Evolutionary conservation across 2,797 vertebrate genomes (phyloP).

Genomic region (Leptodactylus fallax): DNA sequence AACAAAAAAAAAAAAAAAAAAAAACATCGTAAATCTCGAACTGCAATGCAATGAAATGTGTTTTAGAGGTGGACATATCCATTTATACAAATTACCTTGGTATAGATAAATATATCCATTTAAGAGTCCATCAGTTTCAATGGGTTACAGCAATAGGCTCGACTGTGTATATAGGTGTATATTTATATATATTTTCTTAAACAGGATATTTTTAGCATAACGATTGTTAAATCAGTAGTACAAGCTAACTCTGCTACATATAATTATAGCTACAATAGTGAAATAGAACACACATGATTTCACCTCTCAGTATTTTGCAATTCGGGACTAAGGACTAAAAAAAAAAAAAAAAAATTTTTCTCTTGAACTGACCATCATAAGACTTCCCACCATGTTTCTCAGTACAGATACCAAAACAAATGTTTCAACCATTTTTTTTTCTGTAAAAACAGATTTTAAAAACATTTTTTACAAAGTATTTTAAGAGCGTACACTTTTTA

Average conservation of each 20-base stretch:
- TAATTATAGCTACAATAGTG: constrained; percentile 84
- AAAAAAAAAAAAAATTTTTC: constrained; percentile 45
- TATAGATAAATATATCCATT: constrained; percentile 70
- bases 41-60: constrained; percentile 81
- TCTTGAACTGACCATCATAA: constrained; percentile 69
- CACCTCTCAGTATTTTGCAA: constrained; percentile 82
- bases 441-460: constrained; percentile 43
- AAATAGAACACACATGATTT: constrained; percentile 87
- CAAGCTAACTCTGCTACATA: constrained; percentile 89
- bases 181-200: constrained; percentile 72
- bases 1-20: constrained; percentile 72
- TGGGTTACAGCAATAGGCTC: constrained; percentile 85
- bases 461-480: constrained; percentile 40
- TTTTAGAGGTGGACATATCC: constrained; percentile 76
- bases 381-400: constrained; percentile 75
- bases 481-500: constrained; percentile 37
- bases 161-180: constrained; percentile 71
- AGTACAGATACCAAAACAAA: constrained; percentile 39
- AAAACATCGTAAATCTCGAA: constrained; percentile 81
- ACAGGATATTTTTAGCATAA: constrained; percentile 84
- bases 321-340: constrained; percentile 77
- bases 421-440: constrained; percentile 10
- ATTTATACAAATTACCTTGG: constrained; percentile 69
- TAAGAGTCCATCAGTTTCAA: constrained; percentile 78
- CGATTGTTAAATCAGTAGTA: constrained; percentile 92